Evolutionary conservation across 92 coral and sea anemone species (phyloP), one percentile per base, ranked within the genome.

Genomic region (Chrysogorgia sp.): DNA sequence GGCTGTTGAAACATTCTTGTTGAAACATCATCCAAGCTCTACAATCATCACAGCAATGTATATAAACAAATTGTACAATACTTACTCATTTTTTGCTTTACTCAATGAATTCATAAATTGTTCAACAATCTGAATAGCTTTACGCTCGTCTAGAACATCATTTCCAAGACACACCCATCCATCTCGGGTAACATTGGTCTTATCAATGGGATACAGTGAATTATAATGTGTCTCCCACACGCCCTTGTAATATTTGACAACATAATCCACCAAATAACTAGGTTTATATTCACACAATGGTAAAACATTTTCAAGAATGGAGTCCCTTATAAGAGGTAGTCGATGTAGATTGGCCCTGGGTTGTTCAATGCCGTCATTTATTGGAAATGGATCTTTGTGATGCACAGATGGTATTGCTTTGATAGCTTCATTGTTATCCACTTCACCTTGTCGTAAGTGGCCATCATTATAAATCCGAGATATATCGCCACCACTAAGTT

Each of bases 251-350:
- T 88, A 71, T 1, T 26, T 55, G 30, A 90, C 30, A 34, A 83
- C 65, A 67, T 80, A 33, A 75, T 82, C 71, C 23, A 40, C 56
- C 34, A 84, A 74, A 65, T 94, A 94, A 67, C 97, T 91, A 52
- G 98, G 98, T 72, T 89, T 83, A 71, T 94, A 94, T 30, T 50
- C 82, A 43, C 98, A 94, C 23, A 58, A 68, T 13, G 93, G 88
- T 33, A 93, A 89, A 12, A 93, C 67, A 43, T 84, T 68, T 1
- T 79, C 67, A 13, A 84, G 55, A 33, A 68, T 66, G 19, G 67
- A 40, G 43, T 80, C 86, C 24, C 29, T 26, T 4, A 91, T 75
- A 50, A 93, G 85, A 30, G 97, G 96, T 7, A 90, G 77, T 1
- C 21, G 47, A 21, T 80, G 78, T 65, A 92, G 81, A 25, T 80